Evolutionary conservation across 2,888 invertebrate species (phyloP), one percentile per base, ranked within the genome.

Genomic region (Hetaerina titia): DNA sequence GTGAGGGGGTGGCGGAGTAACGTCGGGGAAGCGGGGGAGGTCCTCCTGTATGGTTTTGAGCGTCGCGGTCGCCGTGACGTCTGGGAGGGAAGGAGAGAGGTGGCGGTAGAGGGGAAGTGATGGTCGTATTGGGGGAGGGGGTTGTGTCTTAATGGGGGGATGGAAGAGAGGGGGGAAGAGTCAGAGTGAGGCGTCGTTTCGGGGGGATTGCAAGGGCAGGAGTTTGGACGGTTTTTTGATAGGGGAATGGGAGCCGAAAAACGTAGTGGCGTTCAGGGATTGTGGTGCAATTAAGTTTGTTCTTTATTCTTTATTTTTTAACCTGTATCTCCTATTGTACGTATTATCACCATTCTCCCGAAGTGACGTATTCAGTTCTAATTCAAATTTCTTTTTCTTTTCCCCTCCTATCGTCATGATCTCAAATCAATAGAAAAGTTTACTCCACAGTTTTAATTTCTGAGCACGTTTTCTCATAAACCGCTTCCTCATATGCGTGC

Each of bases 21-120:
- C 8, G n/a, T 15, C 8, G 9, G n/a, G 22, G 69, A 90, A 17
- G 90, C 64, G 45, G 45, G 31, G 56, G n/a, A 25, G 8, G 81
- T 31, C 31, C 25, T 81, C 81, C 25, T 25, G 25, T 31, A 81
- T 81, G 81, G 19, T 81, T 81, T 81, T 74, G 92, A 69, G 56
- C 92, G 56, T 89, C 89, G 89, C 89, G 89, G 92, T 69, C 69
- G 92, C 64, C 64, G 22, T 90, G 90, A 89, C 58, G 89, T 89
- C 89, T 57, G 58, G 19, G 89, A 11, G 60, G 17, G 31, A 31
- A 0, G 81, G 11, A 9, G 31, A 60, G 89, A 57, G 58, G 57
- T 58, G 89, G 22, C 17, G 31, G 90, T 2, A 45, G 31, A 25
- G 31, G 5, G 31, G 25, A 25, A 15, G 63, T 2, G 31, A 31